These are phyloP conservation scores for Eleginops maclovinus DNA, from an alignment of 2,113 vertebrate species.

Conservation along the genomic window DNA sequence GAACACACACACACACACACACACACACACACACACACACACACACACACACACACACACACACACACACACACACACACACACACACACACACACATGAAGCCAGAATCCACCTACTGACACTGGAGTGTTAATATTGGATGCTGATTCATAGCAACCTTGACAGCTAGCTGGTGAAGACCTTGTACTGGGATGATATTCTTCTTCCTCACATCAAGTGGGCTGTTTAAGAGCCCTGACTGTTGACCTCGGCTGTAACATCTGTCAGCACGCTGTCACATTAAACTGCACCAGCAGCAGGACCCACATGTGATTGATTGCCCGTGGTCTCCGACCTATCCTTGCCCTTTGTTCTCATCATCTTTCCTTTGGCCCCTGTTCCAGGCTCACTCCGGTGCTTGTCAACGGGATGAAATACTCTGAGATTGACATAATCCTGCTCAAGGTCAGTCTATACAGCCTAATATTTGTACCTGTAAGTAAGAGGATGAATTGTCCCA, in stretches of 20 bases:
- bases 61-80: conserved; percentile 25
- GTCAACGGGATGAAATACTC: conserved; percentile 99
- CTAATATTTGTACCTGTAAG: conserved; percentile 23
- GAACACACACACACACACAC: conserved; percentile 27
- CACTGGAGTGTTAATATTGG: conserved; percentile 15
- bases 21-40: conserved; percentile 32
- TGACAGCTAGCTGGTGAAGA: conserved; percentile 25
- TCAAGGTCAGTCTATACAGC: conserved; percentile 89
- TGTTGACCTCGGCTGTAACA: conserved; percentile 59
- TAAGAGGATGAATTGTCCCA: conserved; percentile 3
- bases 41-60: conserved; percentile 35
- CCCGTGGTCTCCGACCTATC: conserved; percentile 20
- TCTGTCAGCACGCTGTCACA: conserved; percentile 57
- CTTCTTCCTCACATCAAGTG: conserved; percentile 16
- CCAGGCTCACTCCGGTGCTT: conserved; percentile 94
- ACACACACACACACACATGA: conserved; percentile 11
- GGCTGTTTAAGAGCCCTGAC: conserved; percentile 63
- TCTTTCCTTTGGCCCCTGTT: conserved; percentile 50
- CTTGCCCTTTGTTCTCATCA: conserved; percentile 57
- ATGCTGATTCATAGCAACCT: conserved; percentile 62
- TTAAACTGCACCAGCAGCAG: conserved; percentile 39
- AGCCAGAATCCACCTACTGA: conserved; percentile 18
- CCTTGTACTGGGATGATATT: conserved; percentile 47
- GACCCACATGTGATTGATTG: conserved; percentile 55
- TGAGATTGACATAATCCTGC: conserved; percentile 97